Percentiles rank a stretch among this genome's conserved stretches.
Evolutionary conservation across 2,797 vertebrate species (phyloP).

Genomic region (Falco concolor): DNA sequence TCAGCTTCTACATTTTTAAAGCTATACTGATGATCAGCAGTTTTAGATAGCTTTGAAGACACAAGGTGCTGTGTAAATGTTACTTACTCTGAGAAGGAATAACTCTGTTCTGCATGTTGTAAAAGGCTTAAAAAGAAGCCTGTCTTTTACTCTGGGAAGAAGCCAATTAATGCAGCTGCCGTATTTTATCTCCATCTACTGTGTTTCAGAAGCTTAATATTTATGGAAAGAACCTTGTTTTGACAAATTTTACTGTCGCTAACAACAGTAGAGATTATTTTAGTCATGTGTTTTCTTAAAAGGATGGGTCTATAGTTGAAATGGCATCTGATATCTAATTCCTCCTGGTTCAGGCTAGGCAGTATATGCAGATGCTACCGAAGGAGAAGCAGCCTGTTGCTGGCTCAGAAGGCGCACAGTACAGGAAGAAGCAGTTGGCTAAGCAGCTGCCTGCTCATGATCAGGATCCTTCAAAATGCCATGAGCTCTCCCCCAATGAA

Average conservation of each 20-base stretch:
- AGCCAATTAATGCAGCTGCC: neutral
- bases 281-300: neutral
- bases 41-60: neutral
- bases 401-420: constrained; percentile 88
- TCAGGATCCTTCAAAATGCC: constrained; percentile 94
- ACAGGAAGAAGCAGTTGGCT: constrained; percentile 96
- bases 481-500: constrained; percentile 89
- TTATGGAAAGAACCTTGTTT: neutral
- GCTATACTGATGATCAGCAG: neutral
- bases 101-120: neutral
- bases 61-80: neutral
- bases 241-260: neutral
- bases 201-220: neutral
- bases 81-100: neutral
- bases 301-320: neutral
- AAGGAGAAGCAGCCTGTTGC: constrained; percentile 90
- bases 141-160: neutral
- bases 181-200: neutral
- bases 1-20: neutral
- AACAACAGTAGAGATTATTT: constrained; percentile 1
- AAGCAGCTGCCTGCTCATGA: constrained; percentile 96
- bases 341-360: constrained; percentile 79
- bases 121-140: neutral
- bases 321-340: constrained; percentile 37
- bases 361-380: constrained; percentile 94